Evolutionary conservation across 2,113 vertebrate genomes (phyloP), one percentile per base, ranked within the genome.

Genomic region (Blennius ocellaris): DNA sequence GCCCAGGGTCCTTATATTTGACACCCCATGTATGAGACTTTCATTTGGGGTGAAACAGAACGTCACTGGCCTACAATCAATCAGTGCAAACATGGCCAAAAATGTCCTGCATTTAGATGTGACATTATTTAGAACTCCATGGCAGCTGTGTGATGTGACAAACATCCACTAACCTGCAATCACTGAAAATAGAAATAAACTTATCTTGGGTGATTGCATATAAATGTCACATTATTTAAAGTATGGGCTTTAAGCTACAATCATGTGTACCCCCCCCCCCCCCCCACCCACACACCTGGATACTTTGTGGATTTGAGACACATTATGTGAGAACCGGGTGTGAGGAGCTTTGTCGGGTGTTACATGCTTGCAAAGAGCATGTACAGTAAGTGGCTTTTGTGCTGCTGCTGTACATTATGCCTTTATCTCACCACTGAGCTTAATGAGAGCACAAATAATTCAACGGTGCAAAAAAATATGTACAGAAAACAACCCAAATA

Each of bases 331-430:
- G 76, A 53, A 4, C 40, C 0, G 50, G 48, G 70, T 80, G 73
- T 77, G 76, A 85, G 76, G 63, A 83, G 86, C 76, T 80, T 71
- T 71, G 61, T 30, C 50, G 30, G 77, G 70, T 73, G 76, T 83
- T 63, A 71, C 69, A 68, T 64, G 76, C 69, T 78, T 69, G 73
- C 73, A 73, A 43, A 44, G 67, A 80, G 80, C 53, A 73, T n/a
- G n/a, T n/a, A n/a, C n/a, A 80, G 53, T 71, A 82, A 83, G 76
- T 69, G 65, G 76, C 73, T 86, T 78, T 80, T 77, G 69, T 69
- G 63, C 57, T 40, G 7, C 56, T 41, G 49, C 75, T 77, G 76
- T 12, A 67, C 49, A 65, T 44, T 72, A 74, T 14, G 21, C 63
- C 71, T 70, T 72, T 47, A 62, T 79, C 43, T 73, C 62, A 41